A percentile compares a stretch with the other conserved stretches of the same genome.
phyloP scores from a whole-genome alignment of 2,888 invertebrate species.

The Conops quadrifasciatus region DNA sequence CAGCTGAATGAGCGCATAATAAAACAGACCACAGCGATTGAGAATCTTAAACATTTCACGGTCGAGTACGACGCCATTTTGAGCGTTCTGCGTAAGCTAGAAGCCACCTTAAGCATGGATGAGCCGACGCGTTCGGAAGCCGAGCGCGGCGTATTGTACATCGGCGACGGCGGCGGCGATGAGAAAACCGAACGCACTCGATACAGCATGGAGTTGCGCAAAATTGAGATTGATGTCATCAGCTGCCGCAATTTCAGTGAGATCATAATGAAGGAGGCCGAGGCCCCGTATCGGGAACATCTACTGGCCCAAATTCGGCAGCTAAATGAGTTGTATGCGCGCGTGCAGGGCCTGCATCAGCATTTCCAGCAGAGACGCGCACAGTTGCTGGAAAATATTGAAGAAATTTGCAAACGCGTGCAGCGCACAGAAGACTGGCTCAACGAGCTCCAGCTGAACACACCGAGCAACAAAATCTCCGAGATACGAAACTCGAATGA shows the following conservation, averaged over 20 bases:
- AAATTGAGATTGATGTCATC: conserved; percentile 64
- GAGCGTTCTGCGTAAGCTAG: conserved; percentile 51
- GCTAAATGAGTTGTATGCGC: conserved; percentile 58
- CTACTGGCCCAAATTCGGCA: conserved; percentile 56
- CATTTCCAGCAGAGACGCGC: conserved; percentile 55
- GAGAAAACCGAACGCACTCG: conserved; percentile 40
- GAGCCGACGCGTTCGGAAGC: conserved; percentile 23
- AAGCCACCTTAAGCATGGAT: conserved; percentile 41
- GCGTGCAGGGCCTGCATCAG: conserved; percentile 57
- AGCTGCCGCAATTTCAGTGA: conserved; percentile 64
- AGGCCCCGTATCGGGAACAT: conserved; percentile 52
- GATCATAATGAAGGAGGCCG: conserved; percentile 61
- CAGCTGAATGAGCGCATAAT: conserved; percentile 61
- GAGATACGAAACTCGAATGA: conserved; percentile 73
- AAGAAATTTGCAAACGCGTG: conserved; percentile 56
- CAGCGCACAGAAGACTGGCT: conserved; percentile 71
- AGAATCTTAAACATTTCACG: conserved; percentile 63
- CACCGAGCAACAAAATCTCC: conserved; percentile 70
- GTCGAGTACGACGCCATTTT: conserved; percentile 61
- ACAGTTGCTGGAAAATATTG: conserved; percentile 55
- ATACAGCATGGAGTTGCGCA: conserved; percentile 60
- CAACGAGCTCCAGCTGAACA: conserved; percentile 70
- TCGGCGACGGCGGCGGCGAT: neutral
- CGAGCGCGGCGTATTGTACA: neutral
- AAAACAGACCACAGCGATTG: conserved; percentile 64